phyloP scores from a whole-genome alignment of 2,888 invertebrate species.

The Nomada hirtipes region DNA sequence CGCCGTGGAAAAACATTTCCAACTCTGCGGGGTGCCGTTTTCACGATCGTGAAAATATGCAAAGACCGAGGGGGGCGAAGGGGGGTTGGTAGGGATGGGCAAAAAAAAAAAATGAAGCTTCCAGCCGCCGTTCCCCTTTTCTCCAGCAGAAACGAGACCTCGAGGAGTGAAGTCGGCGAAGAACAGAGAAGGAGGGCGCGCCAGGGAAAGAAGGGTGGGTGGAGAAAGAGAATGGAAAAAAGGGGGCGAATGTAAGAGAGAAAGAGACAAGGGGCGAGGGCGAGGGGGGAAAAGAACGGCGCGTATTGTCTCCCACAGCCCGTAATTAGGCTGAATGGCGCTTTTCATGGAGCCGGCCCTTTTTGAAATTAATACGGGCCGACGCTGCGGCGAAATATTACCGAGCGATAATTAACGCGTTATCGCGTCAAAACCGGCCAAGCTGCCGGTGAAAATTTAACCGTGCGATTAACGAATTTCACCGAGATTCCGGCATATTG shows the following conservation, averaged over 20 bases:
- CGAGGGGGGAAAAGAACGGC: constrained; percentile 51
- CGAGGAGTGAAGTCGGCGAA: constrained; percentile 24
- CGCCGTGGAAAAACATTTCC: constrained; percentile 53
- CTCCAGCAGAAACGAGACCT: constrained; percentile 44
- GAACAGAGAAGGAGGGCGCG: constrained; percentile 17
- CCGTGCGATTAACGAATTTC: constrained; percentile 72
- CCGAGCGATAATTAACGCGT: constrained; percentile 74
- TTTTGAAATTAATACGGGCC: constrained; percentile 71
- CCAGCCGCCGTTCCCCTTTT: constrained; percentile 27
- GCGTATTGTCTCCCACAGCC: constrained; percentile 69
- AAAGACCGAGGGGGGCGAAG: constrained; percentile 8
- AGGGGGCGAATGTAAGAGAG: not conserved
- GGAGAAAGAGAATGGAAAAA: constrained; percentile 13
- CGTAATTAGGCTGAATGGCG: constrained; percentile 76
- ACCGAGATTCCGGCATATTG: constrained; percentile 18
- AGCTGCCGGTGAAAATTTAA: constrained; percentile 65
- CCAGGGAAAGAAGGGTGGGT: constrained; percentile 2
- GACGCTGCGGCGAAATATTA: constrained; percentile 71
- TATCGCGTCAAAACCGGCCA: constrained; percentile 72
- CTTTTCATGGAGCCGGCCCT: constrained; percentile 71
- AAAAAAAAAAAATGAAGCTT: constrained; percentile 54
- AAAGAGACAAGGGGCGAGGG: constrained; percentile 12
- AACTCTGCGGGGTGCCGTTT: constrained; percentile 58
- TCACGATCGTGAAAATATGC: constrained; percentile 56
- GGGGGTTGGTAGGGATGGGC: not conserved